phyloP scores from a whole-genome alignment of 2,113 vertebrate genomes.

The Podocnemis expansa region DNA sequence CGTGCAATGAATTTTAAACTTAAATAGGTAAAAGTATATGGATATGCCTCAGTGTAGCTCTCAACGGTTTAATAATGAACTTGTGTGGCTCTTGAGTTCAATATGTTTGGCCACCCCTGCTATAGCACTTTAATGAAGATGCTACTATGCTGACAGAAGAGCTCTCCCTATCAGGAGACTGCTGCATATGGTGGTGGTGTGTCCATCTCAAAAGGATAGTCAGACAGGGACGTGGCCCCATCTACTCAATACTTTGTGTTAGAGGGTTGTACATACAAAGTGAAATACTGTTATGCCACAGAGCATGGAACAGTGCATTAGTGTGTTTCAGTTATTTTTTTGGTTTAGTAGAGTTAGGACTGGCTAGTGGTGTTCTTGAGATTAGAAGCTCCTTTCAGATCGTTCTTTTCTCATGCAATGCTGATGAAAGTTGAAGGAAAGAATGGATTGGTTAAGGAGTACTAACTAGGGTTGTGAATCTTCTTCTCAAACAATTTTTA shows the following conservation, averaged over 20 bases:
- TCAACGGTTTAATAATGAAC: no score
- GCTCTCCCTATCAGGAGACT: no score
- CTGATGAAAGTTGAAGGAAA: background rate
- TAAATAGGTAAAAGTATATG: no score
- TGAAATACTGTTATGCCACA: background rate
- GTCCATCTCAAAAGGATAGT: background rate
- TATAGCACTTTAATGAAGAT: no score
- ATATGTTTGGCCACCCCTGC: no score
- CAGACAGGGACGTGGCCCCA: background rate
- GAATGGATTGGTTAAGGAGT: background rate
- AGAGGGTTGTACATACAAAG: background rate
- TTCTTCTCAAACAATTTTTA: background rate
- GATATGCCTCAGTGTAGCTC: no score
- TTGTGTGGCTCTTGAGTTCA: no score
- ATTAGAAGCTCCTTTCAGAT: background rate
- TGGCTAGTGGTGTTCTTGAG: background rate
- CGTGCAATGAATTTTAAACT: no score
- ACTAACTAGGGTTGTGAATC: background rate
- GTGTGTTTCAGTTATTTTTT: background rate
- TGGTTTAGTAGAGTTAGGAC: rapidly evolving
- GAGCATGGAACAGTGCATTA: background rate
- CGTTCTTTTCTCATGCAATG: rapidly evolving
- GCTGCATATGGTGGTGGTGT: no score
- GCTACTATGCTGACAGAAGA: no score
- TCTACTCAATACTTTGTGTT: background rate